Conservation (phyloP, 2,888 invertebrate species). For the Machimus rusticus region DNA sequence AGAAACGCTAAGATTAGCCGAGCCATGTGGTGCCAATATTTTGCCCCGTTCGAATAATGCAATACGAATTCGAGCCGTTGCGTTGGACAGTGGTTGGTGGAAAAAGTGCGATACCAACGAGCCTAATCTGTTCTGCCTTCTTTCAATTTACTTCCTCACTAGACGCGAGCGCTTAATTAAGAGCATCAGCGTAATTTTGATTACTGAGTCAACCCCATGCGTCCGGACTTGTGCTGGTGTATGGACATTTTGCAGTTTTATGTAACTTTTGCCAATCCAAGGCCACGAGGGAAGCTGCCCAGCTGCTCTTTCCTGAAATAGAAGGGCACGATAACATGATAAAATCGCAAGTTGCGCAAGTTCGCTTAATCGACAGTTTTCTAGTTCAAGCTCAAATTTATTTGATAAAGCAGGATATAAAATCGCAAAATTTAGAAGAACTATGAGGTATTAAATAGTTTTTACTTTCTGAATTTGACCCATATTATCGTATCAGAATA, state of each 20-base stretch:
- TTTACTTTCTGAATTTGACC: no score
- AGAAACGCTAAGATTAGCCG: neutral
- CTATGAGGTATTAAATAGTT: neutral
- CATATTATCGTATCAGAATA: no score
- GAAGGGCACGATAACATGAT: neutral
- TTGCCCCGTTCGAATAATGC: neutral
- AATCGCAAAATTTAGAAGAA: neutral
- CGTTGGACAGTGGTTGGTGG: neutral
- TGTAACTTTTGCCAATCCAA: neutral
- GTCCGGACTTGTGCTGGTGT: neutral
- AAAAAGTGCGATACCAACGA: neutral
- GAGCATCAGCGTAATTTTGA: conserved; percentile 25
- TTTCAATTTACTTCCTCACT: conserved; percentile 4
- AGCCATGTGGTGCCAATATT: neutral
- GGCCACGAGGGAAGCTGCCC: neutral
- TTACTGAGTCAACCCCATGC: neutral
- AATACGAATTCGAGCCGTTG: neutral
- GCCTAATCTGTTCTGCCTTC: conserved; percentile 16
- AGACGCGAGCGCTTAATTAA: conserved; percentile 15
- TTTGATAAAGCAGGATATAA: neutral
- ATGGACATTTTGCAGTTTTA: neutral
- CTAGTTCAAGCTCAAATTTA: neutral
- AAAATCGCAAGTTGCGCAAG: neutral
- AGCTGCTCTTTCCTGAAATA: neutral
- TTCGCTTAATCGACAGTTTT: neutral